These are phyloP conservation scores for Callaeas wilsoni DNA, from an alignment of 2,113 vertebrate genomes.

Conservation along the genomic window DNA sequence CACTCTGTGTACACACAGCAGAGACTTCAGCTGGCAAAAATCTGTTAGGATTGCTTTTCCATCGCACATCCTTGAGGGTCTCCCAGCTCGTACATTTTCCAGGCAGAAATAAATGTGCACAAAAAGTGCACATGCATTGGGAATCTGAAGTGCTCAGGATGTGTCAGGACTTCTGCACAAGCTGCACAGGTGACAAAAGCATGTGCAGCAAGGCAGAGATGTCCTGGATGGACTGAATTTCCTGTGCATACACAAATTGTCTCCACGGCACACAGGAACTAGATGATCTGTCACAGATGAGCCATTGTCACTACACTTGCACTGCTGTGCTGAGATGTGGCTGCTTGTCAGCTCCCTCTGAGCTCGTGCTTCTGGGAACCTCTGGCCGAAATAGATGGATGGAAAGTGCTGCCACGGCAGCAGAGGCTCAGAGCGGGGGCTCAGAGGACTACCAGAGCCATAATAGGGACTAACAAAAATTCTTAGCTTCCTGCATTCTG, in stretches of 20 bases:
- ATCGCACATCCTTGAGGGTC: background rate
- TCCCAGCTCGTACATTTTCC: background rate
- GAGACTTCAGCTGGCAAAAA: background rate
- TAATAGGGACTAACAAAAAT: background rate
- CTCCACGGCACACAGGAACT: background rate
- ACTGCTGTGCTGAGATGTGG: background rate
- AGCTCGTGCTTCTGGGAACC: background rate
- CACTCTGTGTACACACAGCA: accelerated
- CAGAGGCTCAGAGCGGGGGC: background rate
- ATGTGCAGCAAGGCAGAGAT: background rate
- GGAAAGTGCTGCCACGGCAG: background rate
- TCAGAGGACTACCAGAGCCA: background rate
- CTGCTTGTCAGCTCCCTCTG: constrained; percentile 19
- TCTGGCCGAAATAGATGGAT: background rate
- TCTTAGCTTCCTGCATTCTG: background rate
- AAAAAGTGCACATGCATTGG: background rate
- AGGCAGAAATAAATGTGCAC: background rate
- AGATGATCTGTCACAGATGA: constrained; percentile 19
- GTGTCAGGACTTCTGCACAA: background rate
- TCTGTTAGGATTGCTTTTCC: background rate
- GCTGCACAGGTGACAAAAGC: background rate
- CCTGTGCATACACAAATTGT: background rate
- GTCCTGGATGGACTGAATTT: background rate
- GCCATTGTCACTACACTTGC: constrained; percentile 6
- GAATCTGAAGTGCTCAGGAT: background rate